phyloP scores from a whole-genome alignment of 1,140 invertebrate species.

The Stegodyphus mimosarum region DNA sequence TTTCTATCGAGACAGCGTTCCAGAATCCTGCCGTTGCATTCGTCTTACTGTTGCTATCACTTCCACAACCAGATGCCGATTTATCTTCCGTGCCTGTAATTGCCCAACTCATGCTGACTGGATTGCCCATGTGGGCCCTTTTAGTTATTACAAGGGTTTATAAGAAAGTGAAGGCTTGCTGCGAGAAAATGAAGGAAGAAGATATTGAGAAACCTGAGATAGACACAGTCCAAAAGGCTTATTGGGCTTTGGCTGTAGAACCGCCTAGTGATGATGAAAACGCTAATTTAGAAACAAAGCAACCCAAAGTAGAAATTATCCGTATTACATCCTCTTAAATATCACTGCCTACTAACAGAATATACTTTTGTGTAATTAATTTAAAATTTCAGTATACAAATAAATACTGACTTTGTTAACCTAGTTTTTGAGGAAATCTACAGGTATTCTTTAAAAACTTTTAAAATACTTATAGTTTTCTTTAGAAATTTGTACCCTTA shows the following conservation, averaged over 20 bases:
- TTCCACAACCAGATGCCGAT: conserved; percentile 69
- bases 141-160: conserved; percentile 18
- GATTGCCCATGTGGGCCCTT: conserved; percentile 63
- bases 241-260: background rate
- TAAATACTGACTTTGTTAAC: too few species aligned
- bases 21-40: conserved; percentile 71
- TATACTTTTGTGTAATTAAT: too few species aligned
- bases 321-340: background rate
- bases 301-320: conserved; percentile 5
- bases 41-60: conserved; percentile 69
- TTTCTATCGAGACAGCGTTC: conserved; percentile 72
- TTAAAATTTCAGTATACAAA: too few species aligned
- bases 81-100: conserved; percentile 68
- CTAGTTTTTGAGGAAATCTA: too few species aligned
- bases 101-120: conserved; percentile 65
- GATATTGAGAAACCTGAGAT: conserved; percentile 29
- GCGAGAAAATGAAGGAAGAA: background rate
- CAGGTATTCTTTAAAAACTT: too few species aligned
- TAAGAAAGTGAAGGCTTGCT: background rate
- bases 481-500: too few species aligned
- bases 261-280: background rate
- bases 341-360: too few species aligned
- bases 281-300: background rate
- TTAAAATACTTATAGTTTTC: too few species aligned
- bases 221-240: conserved; percentile 27